Conservation (phyloP, 2,888 invertebrate genomes). For the Charanyca ferruginea region DNA sequence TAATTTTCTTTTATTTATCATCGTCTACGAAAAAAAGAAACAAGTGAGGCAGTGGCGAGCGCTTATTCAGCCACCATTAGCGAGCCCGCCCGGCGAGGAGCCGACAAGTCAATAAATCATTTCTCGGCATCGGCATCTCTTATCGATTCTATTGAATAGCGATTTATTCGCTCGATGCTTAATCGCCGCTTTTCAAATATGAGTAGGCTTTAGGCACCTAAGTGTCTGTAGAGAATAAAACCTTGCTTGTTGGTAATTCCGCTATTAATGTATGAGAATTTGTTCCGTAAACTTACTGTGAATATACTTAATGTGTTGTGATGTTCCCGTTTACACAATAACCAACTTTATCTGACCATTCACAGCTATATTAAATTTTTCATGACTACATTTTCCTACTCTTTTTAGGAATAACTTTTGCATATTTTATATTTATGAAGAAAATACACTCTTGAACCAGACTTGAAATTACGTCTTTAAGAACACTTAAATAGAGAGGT, state of each 20-base stretch:
- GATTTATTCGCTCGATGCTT: constrained; percentile 78
- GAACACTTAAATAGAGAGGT: constrained; percentile 47
- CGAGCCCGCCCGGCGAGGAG: constrained; percentile 68
- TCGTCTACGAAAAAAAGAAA: constrained; percentile 70
- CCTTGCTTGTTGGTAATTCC: constrained; percentile 44
- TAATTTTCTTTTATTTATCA: constrained; percentile 74
- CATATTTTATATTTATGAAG: constrained; percentile 37
- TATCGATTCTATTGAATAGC: constrained; percentile 86
- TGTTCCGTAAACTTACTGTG: constrained; percentile 12
- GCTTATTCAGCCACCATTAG: constrained; percentile 77
- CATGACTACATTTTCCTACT: constrained; percentile 1
- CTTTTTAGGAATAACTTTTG: constrained; percentile 18
- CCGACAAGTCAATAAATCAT: constrained; percentile 88
- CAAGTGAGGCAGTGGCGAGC: constrained; percentile 70
- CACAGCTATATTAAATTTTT: constrained; percentile 6
- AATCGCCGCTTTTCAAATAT: constrained; percentile 78
- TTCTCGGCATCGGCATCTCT: constrained; percentile 82
- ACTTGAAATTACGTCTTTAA: constrained; percentile 38
- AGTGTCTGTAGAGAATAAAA: constrained; percentile 68
- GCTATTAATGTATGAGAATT: constrained; percentile 1
- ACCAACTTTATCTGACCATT: neutral
- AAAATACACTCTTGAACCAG: constrained; percentile 24
- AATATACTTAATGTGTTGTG: neutral
- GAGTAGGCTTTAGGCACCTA: constrained; percentile 74
- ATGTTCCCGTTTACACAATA: neutral